Conservation (phyloP, 35 echinoderm and acorn worm genomes). For the Diadema setosum region DNA sequence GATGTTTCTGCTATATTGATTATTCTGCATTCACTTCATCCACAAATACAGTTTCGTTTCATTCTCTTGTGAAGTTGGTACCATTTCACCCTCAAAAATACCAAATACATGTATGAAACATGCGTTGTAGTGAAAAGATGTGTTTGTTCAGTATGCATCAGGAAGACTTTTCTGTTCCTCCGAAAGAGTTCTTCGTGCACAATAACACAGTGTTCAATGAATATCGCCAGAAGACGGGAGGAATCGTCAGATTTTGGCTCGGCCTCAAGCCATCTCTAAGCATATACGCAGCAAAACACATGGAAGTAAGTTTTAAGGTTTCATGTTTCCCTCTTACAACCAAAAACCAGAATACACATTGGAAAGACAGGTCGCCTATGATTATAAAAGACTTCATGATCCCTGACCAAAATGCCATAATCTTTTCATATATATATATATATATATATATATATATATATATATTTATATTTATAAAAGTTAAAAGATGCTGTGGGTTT, state of each 20-base stretch:
- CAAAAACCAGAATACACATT: not conserved
- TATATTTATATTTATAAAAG: too few relatives aligned
- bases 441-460: too few relatives aligned
- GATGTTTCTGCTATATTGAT: not conserved
- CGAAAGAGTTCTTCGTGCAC: not conserved
- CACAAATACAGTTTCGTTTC: not conserved
- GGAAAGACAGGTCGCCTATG: not conserved
- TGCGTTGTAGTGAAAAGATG: not conserved
- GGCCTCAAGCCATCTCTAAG: not conserved
- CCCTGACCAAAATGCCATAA: too few relatives aligned
- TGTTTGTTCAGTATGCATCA: not conserved
- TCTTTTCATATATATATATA: too few relatives aligned
- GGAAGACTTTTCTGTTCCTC: not conserved
- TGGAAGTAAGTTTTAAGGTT: not conserved
- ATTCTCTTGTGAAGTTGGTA: not conserved
- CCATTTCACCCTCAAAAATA: not conserved
- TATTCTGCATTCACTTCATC: not conserved
- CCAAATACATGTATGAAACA: not conserved
- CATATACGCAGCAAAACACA: slow-evolving; percentile 18
- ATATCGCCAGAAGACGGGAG: not conserved
- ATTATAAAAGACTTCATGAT: not conserved
- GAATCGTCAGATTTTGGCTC: slow-evolving; percentile 24
- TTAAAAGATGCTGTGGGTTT: too few relatives aligned
- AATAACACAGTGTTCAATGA: too few relatives aligned
- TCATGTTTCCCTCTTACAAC: not conserved